phyloP scores from a whole-genome alignment of 2,797 vertebrate species.

The Rhyacichthys aspro region DNA sequence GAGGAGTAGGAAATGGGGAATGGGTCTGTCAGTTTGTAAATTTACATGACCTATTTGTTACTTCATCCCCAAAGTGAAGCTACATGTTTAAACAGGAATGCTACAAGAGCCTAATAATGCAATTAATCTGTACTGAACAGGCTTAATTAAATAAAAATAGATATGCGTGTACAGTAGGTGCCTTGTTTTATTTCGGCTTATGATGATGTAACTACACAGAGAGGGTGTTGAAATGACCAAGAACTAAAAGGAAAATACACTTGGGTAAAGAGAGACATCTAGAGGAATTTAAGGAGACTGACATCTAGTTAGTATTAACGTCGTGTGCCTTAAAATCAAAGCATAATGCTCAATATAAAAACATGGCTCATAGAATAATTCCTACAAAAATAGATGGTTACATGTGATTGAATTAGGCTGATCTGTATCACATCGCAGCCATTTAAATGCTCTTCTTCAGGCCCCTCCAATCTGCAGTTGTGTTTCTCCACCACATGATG shows the following conservation, averaged over 20 bases:
- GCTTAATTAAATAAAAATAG: constrained; percentile 10
- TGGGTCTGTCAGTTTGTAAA: constrained; percentile 7
- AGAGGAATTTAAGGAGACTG: constrained; percentile 46
- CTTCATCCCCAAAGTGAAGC: neutral
- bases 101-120: neutral
- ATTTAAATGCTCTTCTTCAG: neutral
- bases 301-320: neutral
- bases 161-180: constrained; percentile 1
- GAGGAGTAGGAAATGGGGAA: constrained; percentile 11
- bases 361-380: too few species aligned
- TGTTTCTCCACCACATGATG: constrained; percentile 55
- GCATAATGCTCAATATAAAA: too few species aligned
- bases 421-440: too few species aligned
- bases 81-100: neutral
- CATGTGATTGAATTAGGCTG: neutral
- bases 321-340: too few species aligned
- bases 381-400: too few species aligned
- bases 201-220: constrained; percentile 32
- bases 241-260: constrained; percentile 13
- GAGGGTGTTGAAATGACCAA: constrained; percentile 12
- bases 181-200: constrained; percentile 2
- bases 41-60: neutral
- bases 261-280: constrained; percentile 63
- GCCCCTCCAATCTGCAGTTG: constrained; percentile 28
- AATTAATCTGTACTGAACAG: neutral